Base-by-base conservation (phyloP, 2,113 vertebrate species). In the Zootoca vivipara region DNA sequence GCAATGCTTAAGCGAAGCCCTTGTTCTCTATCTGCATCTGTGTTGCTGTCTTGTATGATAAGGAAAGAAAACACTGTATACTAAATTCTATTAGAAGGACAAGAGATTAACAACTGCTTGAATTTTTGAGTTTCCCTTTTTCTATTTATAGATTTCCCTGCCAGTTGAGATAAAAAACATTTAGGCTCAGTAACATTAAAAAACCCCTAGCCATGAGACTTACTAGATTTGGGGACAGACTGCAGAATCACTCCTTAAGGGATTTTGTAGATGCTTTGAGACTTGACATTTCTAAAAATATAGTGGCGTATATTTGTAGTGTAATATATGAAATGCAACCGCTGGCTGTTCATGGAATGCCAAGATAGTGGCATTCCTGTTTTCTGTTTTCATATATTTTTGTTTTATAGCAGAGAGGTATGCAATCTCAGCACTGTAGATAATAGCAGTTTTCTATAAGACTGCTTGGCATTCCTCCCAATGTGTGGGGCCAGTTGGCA, bases 141-240 rank as follows among this genome's bases (percentile, higher is more conserved):
- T 85, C 33, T 28, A 35, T 85, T 90, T 3, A 0, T 22, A 72
- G 79, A 77, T 22, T 89, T 91, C 33, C 10, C 75, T 73, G 5
- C 22, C 86, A 82, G 65, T 86, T 82, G 58, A 87, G 7, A n/a
- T 80, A 83, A 78, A 52, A 81, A 91, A 90, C 77, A 73, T 56
- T 88, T 69, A 85, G 62, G 78, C 85, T 86, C 89, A 85, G 52
- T 87, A 75, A 58, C 83, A 82, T 64, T 40, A 38, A 6, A 33
- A 30, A 42, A 24, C 0, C 70, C 20, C 62, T 93, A 26, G 30
- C 58, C 81, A 7, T 87, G n/a, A 67, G 56, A 56, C 4, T 73
- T 78, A 40, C 13, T 79, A 18, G 2, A 52, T 89, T n/a, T 64
- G 58, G 30, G 62, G 75, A 69, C 40, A 86, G 30, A 78, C 56